These are phyloP conservation scores for Rhamphomyia laevipes DNA, from an alignment of 2,888 invertebrate genomes.

Conservation along the genomic window DNA sequence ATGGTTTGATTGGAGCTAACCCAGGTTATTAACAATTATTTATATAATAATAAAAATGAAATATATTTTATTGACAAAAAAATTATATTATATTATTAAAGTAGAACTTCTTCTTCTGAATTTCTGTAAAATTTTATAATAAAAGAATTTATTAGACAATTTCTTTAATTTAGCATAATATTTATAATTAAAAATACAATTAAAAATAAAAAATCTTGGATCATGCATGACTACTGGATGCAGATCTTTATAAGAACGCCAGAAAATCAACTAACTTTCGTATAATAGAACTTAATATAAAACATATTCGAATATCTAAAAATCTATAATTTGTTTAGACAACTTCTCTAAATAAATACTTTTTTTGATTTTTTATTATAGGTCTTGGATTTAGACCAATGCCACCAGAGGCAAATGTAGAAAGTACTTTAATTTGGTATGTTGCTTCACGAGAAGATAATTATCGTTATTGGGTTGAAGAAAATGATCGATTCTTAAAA, in stretches of 20 bases:
- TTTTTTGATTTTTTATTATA: conserved; percentile 31
- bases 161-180: too few relatives aligned
- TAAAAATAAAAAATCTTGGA: too few relatives aligned
- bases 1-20: conserved; percentile 83
- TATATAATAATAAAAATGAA: background rate
- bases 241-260: too few relatives aligned
- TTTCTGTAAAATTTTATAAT: conserved; percentile 2
- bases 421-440: conserved; percentile 95
- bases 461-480: conserved; percentile 66
- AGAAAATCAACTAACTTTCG: too few relatives aligned
- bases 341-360: conserved; percentile 1
- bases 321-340: too few relatives aligned
- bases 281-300: too few relatives aligned
- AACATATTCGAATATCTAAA: too few relatives aligned
- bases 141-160: conserved; percentile 5
- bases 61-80: background rate
- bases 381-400: conserved; percentile 95
- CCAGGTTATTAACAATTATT: conserved; percentile 85
- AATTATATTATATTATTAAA: background rate
- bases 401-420: conserved; percentile 83
- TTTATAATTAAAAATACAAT: too few relatives aligned
- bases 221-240: too few relatives aligned
- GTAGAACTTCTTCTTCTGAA: background rate
- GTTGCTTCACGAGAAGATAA: conserved; percentile 50
- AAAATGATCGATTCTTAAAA: conserved; percentile 62